Evolutionary conservation across 1,140 invertebrate genomes (phyloP), one percentile per base, ranked within the genome.

Genomic region (Listronotus oregonensis): DNA sequence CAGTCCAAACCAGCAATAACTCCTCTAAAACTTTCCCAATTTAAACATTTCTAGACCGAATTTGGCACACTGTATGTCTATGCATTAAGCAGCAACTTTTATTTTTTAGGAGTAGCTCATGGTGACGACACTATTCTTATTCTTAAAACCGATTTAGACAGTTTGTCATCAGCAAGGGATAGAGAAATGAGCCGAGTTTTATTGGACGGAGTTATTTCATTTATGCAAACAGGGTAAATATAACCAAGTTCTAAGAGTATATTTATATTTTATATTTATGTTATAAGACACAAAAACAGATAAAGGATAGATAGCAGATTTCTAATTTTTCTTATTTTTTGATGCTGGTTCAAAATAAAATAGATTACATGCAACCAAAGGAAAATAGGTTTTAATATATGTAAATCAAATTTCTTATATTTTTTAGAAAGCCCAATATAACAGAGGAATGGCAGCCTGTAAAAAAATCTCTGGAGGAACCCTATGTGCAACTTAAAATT

Each of bases 321-420:
- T n/a, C n/a, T n/a, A n/a, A n/a, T n/a, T n/a, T n/a, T n/a, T n/a
- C n/a, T n/a, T n/a, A n/a, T n/a, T n/a, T n/a, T n/a, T n/a, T n/a
- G n/a, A n/a, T n/a, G n/a, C n/a, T n/a, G n/a, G n/a, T n/a, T n/a
- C n/a, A n/a, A n/a, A n/a, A n/a, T n/a, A n/a, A n/a, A n/a, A n/a
- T n/a, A n/a, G n/a, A n/a, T n/a, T n/a, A n/a, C n/a, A n/a, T n/a
- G n/a, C n/a, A n/a, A n/a, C 12, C 44, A 60, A 51, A n/a, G 32
- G 4, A 21, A 27, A 2, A 3, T 18, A 15, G 12, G 59, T 66
- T 5, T 74, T 73, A 32, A 57, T 71, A 12, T 70, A 73, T 1
- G 64, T 61, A 18, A 63, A 70, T 3, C 77, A 80, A 70, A 77
- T 77, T 8, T 52, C 75, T 12, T 77, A 74, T 67, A 31, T 12